These are phyloP conservation scores for Acholoe squamosa DNA, from an alignment of 2,888 invertebrate genomes.

Conservation along the genomic window DNA sequence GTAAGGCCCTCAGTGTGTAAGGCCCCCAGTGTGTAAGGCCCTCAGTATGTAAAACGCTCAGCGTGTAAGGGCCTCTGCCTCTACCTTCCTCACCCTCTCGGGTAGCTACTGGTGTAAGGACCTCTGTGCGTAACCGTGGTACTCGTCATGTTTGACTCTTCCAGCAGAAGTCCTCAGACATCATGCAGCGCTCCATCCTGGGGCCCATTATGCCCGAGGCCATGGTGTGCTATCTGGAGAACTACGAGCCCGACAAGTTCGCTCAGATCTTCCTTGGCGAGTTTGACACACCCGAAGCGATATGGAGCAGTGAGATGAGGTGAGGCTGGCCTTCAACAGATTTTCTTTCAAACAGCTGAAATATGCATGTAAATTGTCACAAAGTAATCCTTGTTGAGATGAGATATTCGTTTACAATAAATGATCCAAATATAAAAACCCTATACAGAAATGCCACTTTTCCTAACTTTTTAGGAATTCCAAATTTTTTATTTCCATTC, in stretches of 20 bases:
- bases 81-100: not conserved
- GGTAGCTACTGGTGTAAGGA: not conserved
- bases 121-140: not conserved
- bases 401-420: too few species aligned
- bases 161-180: conserved; percentile 82
- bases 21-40: too few species aligned
- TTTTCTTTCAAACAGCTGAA: too few species aligned
- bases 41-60: too few species aligned
- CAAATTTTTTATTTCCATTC: too few species aligned
- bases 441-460: too few species aligned
- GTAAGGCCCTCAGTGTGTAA: too few species aligned
- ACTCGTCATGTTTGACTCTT: conserved; percentile 25
- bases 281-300: conserved; percentile 99
- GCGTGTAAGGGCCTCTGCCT: not conserved
- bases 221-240: conserved; percentile 99
- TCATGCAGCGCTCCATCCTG: conserved; percentile 95
- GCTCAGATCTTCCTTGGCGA: conserved; percentile 95
- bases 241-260: conserved; percentile 98
- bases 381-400: too few species aligned
- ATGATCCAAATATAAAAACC: too few species aligned
- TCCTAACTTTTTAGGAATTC: too few species aligned
- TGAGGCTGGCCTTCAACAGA: conserved; percentile 76
- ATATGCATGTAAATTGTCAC: too few species aligned
- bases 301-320: conserved; percentile 99
- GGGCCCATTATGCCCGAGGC: conserved; percentile 98